Base-by-base conservation (phyloP, 2,797 vertebrate genomes). In the Chelonia mydas region DNA sequence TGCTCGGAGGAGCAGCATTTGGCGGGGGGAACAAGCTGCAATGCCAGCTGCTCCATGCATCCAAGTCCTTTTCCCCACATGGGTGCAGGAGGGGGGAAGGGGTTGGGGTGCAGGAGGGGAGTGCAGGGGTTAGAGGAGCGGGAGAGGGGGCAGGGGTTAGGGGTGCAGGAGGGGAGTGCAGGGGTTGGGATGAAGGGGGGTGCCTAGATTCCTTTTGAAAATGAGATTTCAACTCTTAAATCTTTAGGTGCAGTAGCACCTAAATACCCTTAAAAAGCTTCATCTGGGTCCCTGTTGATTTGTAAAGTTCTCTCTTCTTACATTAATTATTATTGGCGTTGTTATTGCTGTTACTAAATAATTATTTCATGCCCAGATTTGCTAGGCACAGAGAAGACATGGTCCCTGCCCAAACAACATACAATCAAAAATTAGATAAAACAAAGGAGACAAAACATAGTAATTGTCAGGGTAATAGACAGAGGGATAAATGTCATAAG, bases 391-490 rank as follows among this genome's bases (percentile, higher is more conserved):
- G 91, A 88, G 77, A 27, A 91, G 72, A 27, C 11, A 80, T 79
- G 88, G 49, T 0, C 13, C n/a, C 7, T 31, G 1, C 33, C 17
- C 7, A 15, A 81, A 68, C 3, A 31, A 7, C 77, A 23, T 1
- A 1, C 0, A n/a, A 10, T 33, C 15, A 1, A 0, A 85, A 83
- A 72, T 17, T 72, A 28, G 2, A n/a, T 53, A 84, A 90, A 87
- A 57, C 25, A 57, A 68, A 68, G 65, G 0, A 45, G 1, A 13
- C 0, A 4, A 41, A 6, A 53, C 23, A 55, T 4, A 83, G 3
- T 3, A 65, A 15, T 16, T 7, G 1, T n/a, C 8, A 27, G 31
- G 1, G 15, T 12, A 92, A 3, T 2, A 91, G 13, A 47, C 84
- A 87, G 33, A 81, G 5, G 37, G 27, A 79, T 5, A 13, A 87